Conservation (phyloP, 92 coral and sea anemone species). For the Heteractis magnifica region DNA sequence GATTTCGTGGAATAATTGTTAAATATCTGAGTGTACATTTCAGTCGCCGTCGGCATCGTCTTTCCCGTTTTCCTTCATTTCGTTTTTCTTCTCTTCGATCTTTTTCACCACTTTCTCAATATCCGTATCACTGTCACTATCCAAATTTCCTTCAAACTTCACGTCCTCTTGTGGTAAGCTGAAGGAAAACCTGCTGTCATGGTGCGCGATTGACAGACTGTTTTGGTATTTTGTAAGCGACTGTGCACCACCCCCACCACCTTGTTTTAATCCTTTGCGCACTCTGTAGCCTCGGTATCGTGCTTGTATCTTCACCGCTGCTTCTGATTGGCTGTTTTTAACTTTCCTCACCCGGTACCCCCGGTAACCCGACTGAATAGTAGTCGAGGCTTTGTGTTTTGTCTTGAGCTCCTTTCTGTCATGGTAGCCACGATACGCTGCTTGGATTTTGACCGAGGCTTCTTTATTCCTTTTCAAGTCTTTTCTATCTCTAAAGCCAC, state of each 20-base stretch:
- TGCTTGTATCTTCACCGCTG: constrained; percentile 67
- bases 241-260: constrained; percentile 2
- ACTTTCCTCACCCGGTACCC: constrained; percentile 62
- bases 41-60: background rate
- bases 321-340: constrained; percentile 35
- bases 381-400: constrained; percentile 47
- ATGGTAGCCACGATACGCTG: constrained; percentile 51
- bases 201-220: constrained; percentile 34
- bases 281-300: constrained; percentile 47
- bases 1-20: no score
- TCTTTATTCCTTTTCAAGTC: constrained; percentile 14
- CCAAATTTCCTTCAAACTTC: constrained; percentile 76
- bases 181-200: constrained; percentile 69
- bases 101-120: constrained; percentile 70
- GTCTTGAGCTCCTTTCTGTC: background rate
- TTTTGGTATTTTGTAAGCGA: background rate
- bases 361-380: constrained; percentile 81
- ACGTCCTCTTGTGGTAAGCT: constrained; percentile 78
- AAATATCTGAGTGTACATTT: background rate
- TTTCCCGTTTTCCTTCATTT: constrained; percentile 16
- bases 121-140: constrained; percentile 80
- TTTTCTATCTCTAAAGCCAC: constrained; percentile 65
- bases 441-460: constrained; percentile 61
- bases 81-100: constrained; percentile 50
- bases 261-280: constrained; percentile 13